These are phyloP conservation scores for Morus bassanus DNA, from an alignment of 2,797 vertebrate genomes.

Conservation along the genomic window DNA sequence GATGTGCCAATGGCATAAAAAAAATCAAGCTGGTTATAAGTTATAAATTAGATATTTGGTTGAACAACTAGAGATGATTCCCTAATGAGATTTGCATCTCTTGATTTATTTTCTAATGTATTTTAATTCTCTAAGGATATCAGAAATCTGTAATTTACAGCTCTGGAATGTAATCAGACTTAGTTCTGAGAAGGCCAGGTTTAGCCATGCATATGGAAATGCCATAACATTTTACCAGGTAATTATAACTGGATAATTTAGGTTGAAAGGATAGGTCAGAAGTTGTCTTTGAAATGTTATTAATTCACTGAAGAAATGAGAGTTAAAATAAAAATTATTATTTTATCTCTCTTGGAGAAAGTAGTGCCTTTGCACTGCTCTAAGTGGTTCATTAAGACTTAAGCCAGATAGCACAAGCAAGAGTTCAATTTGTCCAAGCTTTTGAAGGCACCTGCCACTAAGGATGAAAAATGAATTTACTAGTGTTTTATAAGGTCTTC, in stretches of 20 bases:
- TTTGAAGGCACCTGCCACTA: background rate
- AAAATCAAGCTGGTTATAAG: background rate
- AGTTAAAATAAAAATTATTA: background rate
- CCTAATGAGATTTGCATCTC: background rate
- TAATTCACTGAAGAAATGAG: constrained; percentile 40
- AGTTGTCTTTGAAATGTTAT: constrained; percentile 14
- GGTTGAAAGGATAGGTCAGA: constrained; percentile 2
- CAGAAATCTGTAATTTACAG: constrained; percentile 3
- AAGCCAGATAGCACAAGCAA: background rate
- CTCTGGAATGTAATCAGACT: background rate
- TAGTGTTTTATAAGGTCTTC: constrained; percentile 15
- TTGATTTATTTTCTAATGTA: constrained; percentile 29
- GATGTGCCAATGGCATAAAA: background rate
- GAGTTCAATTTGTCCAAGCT: background rate
- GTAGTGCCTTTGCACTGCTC: background rate
- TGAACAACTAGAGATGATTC: constrained; percentile 7
- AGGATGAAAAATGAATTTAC: constrained; percentile 5
- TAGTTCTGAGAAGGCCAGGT: background rate
- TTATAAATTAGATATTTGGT: constrained; percentile 21
- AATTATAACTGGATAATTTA: constrained; percentile 28
- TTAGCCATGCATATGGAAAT: background rate
- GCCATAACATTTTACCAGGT: constrained; percentile 35
- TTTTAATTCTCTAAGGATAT: constrained; percentile 24
- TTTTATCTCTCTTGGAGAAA: constrained; percentile 5
- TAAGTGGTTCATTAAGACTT: background rate